phyloP scores from a whole-genome alignment of 2,888 invertebrate species.

The Ectemnius cavifrons region DNA sequence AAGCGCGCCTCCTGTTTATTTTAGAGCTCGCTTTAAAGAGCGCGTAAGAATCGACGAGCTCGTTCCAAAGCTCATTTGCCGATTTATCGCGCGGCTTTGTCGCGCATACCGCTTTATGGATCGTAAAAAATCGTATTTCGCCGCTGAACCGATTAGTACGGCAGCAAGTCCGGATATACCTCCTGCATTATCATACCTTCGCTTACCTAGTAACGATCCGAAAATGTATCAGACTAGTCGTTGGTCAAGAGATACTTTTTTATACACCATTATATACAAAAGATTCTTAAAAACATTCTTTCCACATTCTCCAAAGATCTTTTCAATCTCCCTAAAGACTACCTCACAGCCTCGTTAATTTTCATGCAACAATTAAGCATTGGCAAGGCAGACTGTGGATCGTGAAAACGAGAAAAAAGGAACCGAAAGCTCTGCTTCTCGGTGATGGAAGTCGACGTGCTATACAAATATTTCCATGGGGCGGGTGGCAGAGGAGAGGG shows the following conservation, averaged over 20 bases:
- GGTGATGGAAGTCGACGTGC: conserved; percentile 42
- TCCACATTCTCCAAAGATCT: too few species aligned
- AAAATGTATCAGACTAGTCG: too few species aligned
- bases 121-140: conserved; percentile 68
- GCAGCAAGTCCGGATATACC: conserved; percentile 54
- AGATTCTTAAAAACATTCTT: background rate
- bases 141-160: conserved; percentile 65
- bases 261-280: background rate
- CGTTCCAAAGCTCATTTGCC: conserved; percentile 67
- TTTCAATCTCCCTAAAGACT: too few species aligned
- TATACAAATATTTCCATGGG: conserved; percentile 56
- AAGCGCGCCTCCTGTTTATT: conserved; percentile 60
- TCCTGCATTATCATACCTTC: conserved; percentile 44
- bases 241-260: too few species aligned
- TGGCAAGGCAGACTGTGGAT: conserved; percentile 4
- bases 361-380: too few species aligned
- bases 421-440: conserved; percentile 21
- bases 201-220: too few species aligned
- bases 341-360: too few species aligned
- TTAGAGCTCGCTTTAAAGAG: conserved; percentile 53
- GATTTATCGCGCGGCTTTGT: conserved; percentile 64
- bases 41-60: conserved; percentile 53
- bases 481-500: background rate
- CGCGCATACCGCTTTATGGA: conserved; percentile 65
- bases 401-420: conserved; percentile 6